Conservation (phyloP, 2,888 invertebrate genomes). For the Parnassius mnemosyne region DNA sequence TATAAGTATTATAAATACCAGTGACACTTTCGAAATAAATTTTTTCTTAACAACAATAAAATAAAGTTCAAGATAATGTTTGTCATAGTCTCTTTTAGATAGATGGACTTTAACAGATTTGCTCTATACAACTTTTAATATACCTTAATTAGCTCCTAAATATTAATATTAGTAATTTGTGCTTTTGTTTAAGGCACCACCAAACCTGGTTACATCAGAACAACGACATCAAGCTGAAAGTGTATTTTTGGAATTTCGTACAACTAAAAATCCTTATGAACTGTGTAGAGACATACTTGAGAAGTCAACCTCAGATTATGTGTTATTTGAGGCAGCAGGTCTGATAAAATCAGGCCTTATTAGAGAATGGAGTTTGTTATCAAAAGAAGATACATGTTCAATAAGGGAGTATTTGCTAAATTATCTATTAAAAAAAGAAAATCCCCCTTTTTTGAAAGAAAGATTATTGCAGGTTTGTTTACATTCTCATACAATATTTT, state of each 20-base stretch:
- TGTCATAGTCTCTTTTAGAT: too few relatives aligned
- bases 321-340: constrained; percentile 92
- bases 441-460: constrained; percentile 89
- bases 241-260: constrained; percentile 90
- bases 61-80: too few relatives aligned
- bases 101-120: too few relatives aligned
- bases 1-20: too few relatives aligned
- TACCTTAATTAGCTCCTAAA: too few relatives aligned
- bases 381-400: constrained; percentile 84
- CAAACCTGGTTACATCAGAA: constrained; percentile 86
- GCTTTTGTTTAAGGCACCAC: constrained; percentile 84
- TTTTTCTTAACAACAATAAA: too few relatives aligned
- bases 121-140: too few relatives aligned
- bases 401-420: constrained; percentile 89
- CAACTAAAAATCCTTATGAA: constrained; percentile 89
- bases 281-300: constrained; percentile 90
- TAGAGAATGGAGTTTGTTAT: constrained; percentile 89
- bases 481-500: too few relatives aligned
- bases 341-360: constrained; percentile 90
- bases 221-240: constrained; percentile 91
- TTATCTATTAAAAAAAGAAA: constrained; percentile 85
- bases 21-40: too few relatives aligned
- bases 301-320: constrained; percentile 86
- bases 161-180: neutral
- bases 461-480: constrained; percentile 82